Base-by-base conservation (phyloP, 2,888 invertebrate species). In the Caenorhabditis sulstoni region DNA sequence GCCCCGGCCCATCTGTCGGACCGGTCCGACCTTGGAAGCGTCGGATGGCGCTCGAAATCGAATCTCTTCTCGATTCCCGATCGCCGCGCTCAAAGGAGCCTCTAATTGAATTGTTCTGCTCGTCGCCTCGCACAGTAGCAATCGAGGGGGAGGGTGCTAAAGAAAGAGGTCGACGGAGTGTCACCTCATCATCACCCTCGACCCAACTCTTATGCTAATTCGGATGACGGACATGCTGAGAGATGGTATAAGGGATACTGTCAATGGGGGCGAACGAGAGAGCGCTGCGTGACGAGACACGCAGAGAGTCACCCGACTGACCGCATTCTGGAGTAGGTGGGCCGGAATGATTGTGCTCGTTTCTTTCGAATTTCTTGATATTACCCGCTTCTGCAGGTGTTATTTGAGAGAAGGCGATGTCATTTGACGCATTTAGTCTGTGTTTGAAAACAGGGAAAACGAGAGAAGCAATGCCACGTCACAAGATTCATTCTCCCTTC, bases 321-420 rank as follows among this genome's bases (percentile, higher is more conserved):
- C 50, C 50, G 29, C 29, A 29, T 29, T 20, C 20, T 52, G 20
- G 22, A 20, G 39, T 9, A 9, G 23, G 35, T 35, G 44, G 14
- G 41, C 52, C 50, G 68, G 59, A 68, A 68, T 59, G 68, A 68
- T 68, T 68, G 68, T 68, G 68, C 68, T 68, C 68, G 58, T 52
- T 68, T n/a, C n/a, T 67, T 49, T 58, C 39, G 37, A 49, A 37
- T 49, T 20, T 41, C 9, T 18, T 35, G 52, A 23, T 12, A 23
- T 23, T n/a, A n/a, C n/a, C n/a, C n/a, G n/a, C n/a, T n/a, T n/a
- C n/a, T n/a, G n/a, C n/a, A n/a, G n/a, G n/a, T n/a, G n/a, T n/a
- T n/a, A n/a, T 29, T 29, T 29, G 29, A 29, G 29, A 29, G 11
- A 41, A 41, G 7, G 12, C 41, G 7, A 3, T 7, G 29, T 29